phyloP scores from a whole-genome alignment of 2,113 vertebrate genomes.

The Catharus minimus region DNA sequence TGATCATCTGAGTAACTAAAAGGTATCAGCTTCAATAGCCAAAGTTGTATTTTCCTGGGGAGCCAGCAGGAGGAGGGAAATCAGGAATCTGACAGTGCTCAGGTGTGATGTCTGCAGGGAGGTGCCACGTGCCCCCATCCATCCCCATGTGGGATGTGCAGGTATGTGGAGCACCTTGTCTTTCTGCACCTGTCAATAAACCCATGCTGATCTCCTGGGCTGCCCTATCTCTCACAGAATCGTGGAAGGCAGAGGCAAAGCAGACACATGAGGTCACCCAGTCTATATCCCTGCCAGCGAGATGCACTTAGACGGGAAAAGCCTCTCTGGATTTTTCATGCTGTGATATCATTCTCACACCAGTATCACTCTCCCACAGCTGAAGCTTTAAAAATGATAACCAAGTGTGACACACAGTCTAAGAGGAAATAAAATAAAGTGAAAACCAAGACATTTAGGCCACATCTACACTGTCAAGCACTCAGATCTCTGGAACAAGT shows the following conservation, averaged over 20 bases:
- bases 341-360: background rate
- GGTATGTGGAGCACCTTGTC: background rate
- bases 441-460: background rate
- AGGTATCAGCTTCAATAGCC: background rate
- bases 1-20: background rate
- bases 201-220: background rate
- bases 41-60: background rate
- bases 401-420: background rate
- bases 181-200: background rate
- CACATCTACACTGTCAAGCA: background rate
- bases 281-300: background rate
- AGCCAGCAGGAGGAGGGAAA: background rate
- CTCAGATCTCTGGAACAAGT: background rate
- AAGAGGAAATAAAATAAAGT: background rate
- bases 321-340: background rate
- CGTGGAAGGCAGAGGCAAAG: background rate
- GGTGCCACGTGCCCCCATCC: background rate
- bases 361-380: background rate
- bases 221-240: background rate
- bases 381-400: constrained; percentile 11
- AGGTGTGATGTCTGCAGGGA: background rate
- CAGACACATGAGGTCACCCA: background rate
- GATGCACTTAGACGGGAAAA: background rate
- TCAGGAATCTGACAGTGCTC: background rate
- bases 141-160: background rate